phyloP scores from a whole-genome alignment of 2,888 invertebrate genomes.

The Aplocera efformata region DNA sequence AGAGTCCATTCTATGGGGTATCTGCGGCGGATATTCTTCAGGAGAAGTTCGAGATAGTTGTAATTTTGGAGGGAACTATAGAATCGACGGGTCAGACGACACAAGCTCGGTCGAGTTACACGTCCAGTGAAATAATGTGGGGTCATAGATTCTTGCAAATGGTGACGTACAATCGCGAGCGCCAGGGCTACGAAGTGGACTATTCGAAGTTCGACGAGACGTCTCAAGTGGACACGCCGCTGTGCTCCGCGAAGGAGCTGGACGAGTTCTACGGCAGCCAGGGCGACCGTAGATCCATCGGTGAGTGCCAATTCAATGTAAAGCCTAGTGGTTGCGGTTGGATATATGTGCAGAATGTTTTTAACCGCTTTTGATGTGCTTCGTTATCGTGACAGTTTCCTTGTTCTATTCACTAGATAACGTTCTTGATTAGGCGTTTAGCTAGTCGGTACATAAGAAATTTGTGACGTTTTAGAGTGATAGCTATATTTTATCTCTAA shows the following conservation, averaged over 20 bases:
- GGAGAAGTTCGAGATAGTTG: conserved; percentile 90
- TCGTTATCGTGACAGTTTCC: conserved; percentile 29
- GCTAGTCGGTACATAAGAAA: conserved; percentile 16
- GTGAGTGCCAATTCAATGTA: conserved; percentile 63
- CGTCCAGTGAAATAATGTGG: conserved; percentile 90
- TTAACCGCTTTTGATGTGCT: conserved; percentile 39
- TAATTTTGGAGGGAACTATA: conserved; percentile 89
- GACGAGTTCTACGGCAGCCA: conserved; percentile 83
- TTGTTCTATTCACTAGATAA: conserved; percentile 24
- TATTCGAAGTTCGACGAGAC: conserved; percentile 91
- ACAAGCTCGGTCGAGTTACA: conserved; percentile 87
- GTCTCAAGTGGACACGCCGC: conserved; percentile 88
- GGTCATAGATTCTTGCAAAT: conserved; percentile 88
- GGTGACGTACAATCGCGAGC: conserved; percentile 87
- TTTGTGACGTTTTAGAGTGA: conserved; percentile 18
- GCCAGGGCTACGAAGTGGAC: conserved; percentile 88
- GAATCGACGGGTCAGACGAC: conserved; percentile 90
- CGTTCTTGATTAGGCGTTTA: conserved; percentile 22
- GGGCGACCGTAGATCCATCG: conserved; percentile 77
- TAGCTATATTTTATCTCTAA: conserved; percentile 11
- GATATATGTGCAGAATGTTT: conserved; percentile 43
- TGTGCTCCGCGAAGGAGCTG: conserved; percentile 85
- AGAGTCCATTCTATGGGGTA: conserved; percentile 91
- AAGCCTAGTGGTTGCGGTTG: conserved; percentile 50
- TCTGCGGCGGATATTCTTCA: conserved; percentile 90